Evolutionary conservation across 2,113 vertebrate genomes (phyloP), one percentile per base, ranked within the genome.

Genomic region (Redunca redunca): DNA sequence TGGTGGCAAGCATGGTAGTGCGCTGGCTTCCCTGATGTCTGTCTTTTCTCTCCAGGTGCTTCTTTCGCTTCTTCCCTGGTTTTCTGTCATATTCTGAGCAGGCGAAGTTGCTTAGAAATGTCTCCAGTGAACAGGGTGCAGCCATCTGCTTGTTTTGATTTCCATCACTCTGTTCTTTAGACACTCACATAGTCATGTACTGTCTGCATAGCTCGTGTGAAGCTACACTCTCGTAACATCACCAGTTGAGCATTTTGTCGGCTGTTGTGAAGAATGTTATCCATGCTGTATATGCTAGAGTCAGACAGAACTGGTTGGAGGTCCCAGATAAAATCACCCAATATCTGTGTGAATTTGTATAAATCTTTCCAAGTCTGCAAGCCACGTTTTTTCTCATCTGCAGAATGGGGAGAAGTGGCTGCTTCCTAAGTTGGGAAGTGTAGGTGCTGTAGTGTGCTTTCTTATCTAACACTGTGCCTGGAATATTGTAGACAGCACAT

Each of bases 361-460:
- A 23, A n/a, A 2, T 58, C 13, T 84, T 85, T 7, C 30, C 26
- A 2, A 7, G 50, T 16, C 43, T 84, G 57, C 53, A 36, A 57
- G 62, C 80, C 52, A n/a, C 10, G 5, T n/a, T 92, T 60, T 33
- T 33, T n/a, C 36, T 90, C 3, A 6, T 40, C 52, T 64, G 0
- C 78, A 64, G 15, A 58, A 46, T 50, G 12, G 21, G 3, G 14
- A 25, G 13, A 10, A 53, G 30, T 3, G 16, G 4, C 40, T 48
- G 3, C 50, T 14, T 48, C 28, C 0, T 58, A 19, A 21, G 13
- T 16, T 9, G 4, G 40, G 55, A 71, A 14, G 9, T 30, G 11
- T 25, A 40, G 5, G 21, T 15, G 17, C 71, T 58, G 25, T 43
- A 12, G 28, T 2, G 16, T n/a, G 0, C 26, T 17, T 3, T 67